Base-by-base conservation (phyloP, 2,888 invertebrate genomes). In the Ecliptopera silaceata region DNA sequence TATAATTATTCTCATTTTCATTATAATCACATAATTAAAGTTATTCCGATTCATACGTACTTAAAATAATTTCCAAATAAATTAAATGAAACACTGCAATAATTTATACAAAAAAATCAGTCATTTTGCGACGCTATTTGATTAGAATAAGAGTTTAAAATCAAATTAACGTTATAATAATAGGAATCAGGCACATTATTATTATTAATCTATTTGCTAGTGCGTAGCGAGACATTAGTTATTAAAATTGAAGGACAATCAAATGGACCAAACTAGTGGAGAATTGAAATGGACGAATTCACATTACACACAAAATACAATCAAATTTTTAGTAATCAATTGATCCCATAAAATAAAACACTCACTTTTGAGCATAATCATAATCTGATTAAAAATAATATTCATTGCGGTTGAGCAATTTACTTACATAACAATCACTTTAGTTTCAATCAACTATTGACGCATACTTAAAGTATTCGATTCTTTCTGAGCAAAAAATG, bases 181-280 rank as follows among this genome's bases (percentile, higher is more conserved):
- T 89, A 91, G 90, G 90, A 91, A 90, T 90, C 90, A 88, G 90
- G 88, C 89, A 88, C 87, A 87, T 87, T 84, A 83, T 79, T 84
- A 83, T 79, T 74, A 80, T 32, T 54, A 42, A 72, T 80, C 76
- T 85, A 88, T 81, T 72, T 68, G 78, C 82, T 86, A 87, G 74
- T 82, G 82, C 85, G 82, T 83, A 82, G 79, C 72, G 69, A 69
- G 66, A 70, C 61, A 64, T 57, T 52, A 67, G 71, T 65, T 71
- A 71, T 73, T 74, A 77, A 70, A 77, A 68, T 74, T 71, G 66
- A 68, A 74, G 67, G 58, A 60, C 65, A 66, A 63, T 64, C 65
- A 69, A 56, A 59, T 68, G 63, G 63, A 73, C 73, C 71, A 74
- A 62, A 66, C 64, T 64, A 69, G 71, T 70, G 73, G 66, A 53